Base-by-base conservation (phyloP, 1,140 invertebrate genomes). In the Lepidostoma basale region DNA sequence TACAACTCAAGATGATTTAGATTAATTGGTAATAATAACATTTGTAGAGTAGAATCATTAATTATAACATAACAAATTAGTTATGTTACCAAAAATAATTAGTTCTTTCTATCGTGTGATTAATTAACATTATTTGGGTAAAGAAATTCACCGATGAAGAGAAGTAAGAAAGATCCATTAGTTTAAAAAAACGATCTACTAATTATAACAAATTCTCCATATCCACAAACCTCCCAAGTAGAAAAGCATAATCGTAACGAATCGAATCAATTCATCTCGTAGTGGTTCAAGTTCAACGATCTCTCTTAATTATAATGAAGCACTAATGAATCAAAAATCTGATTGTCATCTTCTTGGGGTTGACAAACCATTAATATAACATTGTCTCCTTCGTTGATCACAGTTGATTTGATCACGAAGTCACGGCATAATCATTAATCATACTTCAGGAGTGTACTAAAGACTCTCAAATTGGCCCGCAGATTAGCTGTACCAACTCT, bases 351-450 rank as follows among this genome's bases (percentile, higher is more conserved):
- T 20, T 56, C 52, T 56, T 56, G 22, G 52, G 16, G 52, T 56
- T 56, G 52, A 56, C 52, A 56, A 56, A 56, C 52, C 52, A 56
- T 56, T 56, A 56, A 56, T 56, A 33, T 56, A 22, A 47, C 20
- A 22, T 47, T 36, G 52, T 56, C 30, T 56, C n/a, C 28, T 36
- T 36, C 36, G 3, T 33, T 16, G 52, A 56, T 56, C 28, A 36
- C 20, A 18, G 28, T 22, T 18, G 52, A 56, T 36, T 39, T 56
- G 52, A 36, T 56, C 16, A 39, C 52, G 6, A 33, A 56, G 52
- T 56, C 52, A 56, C 52, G 26, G 8, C 9, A 8, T 9, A 10
- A 30, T 16, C 22, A 56, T 56, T 39, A 54, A 54, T 54, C 49
- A 54, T 12, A 56, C 30, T 10, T 18, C 52, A 30, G n/a, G 22